phyloP scores from a whole-genome alignment of 2,113 vertebrate genomes.

The Cyprinodon tularosa region DNA sequence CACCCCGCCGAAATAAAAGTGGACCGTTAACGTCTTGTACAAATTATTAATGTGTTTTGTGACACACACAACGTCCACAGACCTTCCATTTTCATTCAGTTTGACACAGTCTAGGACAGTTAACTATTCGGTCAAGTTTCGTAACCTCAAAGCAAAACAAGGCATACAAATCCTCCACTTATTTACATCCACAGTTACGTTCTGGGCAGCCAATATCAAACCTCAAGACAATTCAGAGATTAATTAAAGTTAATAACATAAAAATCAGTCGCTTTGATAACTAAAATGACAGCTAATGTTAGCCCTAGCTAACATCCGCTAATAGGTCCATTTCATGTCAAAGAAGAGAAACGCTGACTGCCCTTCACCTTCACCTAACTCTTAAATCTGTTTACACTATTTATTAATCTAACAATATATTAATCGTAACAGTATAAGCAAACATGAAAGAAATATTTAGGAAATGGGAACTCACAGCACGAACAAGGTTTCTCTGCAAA shows the following conservation, averaged over 20 bases:
- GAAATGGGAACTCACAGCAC: constrained; percentile 53
- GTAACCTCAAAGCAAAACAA: no score
- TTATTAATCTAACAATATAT: fast-evolving
- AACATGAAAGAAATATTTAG: not conserved
- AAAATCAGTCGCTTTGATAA: constrained; percentile 25
- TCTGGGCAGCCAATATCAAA: fast-evolving
- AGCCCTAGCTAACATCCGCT: constrained; percentile 29
- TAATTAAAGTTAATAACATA: not conserved
- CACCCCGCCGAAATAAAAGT: not conserved
- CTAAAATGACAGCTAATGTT: constrained; percentile 39
- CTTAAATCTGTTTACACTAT: not conserved
- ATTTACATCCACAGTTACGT: not conserved
- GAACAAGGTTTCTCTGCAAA: not conserved
- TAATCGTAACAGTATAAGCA: fast-evolving
- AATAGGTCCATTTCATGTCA: not conserved
- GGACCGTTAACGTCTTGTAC: fast-evolving
- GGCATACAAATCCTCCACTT: not conserved
- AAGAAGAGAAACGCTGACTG: not conserved
- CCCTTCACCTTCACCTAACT: not conserved
- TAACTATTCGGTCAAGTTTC: not conserved
- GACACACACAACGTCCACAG: not conserved
- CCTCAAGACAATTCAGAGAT: fast-evolving
- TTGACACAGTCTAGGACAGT: not conserved
- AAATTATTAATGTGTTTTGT: not conserved
- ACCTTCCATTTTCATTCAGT: not conserved